Evolutionary conservation across 2,888 invertebrate species (phyloP).

Genomic region (Latheticus oryzae): DNA sequence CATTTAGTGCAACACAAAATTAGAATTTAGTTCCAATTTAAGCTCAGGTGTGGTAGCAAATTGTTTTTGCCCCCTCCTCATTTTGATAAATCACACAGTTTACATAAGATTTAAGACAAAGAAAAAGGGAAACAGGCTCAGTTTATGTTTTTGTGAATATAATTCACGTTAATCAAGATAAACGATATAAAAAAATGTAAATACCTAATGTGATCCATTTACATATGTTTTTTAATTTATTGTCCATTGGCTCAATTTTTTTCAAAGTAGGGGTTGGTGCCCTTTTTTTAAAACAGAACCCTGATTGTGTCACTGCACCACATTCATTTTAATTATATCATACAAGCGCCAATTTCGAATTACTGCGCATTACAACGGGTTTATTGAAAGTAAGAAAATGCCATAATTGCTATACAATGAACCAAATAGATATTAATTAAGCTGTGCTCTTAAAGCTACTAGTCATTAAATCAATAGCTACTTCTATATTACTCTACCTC

Average conservation of each 20-base stretch:
- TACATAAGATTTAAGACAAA: slow-evolving; percentile 23
- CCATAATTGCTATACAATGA: slow-evolving; percentile 51
- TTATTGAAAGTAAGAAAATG: slow-evolving; percentile 42
- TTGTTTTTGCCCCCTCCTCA: slow-evolving; percentile 18
- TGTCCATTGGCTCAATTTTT: slow-evolving; percentile 34
- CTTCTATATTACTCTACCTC: slow-evolving; percentile 55
- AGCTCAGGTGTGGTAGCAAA: slow-evolving; percentile 42
- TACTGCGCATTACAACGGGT: slow-evolving; percentile 31
- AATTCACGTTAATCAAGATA: slow-evolving; percentile 46
- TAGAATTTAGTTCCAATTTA: slow-evolving; percentile 39
- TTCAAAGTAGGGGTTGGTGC: not conserved
- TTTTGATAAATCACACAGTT: not conserved
- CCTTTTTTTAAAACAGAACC: slow-evolving; percentile 47
- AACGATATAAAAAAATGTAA: slow-evolving; percentile 22
- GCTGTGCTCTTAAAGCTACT: slow-evolving; percentile 51
- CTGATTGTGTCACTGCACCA: slow-evolving; percentile 53
- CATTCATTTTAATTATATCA: too few relatives aligned
- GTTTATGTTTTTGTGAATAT: slow-evolving; percentile 40
- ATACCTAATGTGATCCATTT: slow-evolving; percentile 25
- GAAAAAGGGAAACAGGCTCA: slow-evolving; percentile 34
- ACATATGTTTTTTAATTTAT: slow-evolving; percentile 22
- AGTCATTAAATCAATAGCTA: slow-evolving; percentile 55
- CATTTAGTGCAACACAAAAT: slow-evolving; percentile 52
- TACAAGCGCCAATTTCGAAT: slow-evolving; percentile 17
- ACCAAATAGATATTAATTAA: slow-evolving; percentile 61